These are phyloP conservation scores for Lepus europaeus DNA, from an alignment of 2,113 vertebrate species.

Conservation along the genomic window DNA sequence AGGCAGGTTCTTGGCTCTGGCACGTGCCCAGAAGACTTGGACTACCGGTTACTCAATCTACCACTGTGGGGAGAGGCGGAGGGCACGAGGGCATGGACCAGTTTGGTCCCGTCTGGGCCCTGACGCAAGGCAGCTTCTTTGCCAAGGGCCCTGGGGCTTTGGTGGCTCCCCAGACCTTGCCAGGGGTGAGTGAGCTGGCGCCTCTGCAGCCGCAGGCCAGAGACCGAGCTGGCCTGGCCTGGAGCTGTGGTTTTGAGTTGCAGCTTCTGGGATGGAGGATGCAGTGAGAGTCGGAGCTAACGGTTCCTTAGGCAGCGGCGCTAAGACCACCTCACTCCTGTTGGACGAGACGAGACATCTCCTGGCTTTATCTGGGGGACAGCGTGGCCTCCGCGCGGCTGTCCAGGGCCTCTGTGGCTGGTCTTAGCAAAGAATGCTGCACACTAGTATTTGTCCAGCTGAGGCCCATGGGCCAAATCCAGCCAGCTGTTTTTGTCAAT, in stretches of 20 bases:
- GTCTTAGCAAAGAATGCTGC: slow-evolving; percentile 19
- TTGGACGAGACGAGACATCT: slow-evolving; percentile 17
- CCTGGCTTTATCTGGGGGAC: neutral
- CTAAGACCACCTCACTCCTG: neutral
- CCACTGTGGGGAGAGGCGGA: neutral
- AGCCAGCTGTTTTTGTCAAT: neutral
- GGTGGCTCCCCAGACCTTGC: neutral
- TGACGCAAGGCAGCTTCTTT: neutral
- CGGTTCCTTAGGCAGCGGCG: neutral
- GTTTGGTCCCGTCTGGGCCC: neutral
- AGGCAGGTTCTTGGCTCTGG: slow-evolving; percentile 31
- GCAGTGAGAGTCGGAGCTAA: neutral
- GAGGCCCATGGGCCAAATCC: neutral
- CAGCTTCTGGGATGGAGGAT: neutral
- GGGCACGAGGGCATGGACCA: neutral
- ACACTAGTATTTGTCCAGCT: neutral
- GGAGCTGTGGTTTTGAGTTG: neutral
- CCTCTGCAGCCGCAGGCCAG: neutral
- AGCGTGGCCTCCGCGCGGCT: neutral
- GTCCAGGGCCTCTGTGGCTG: neutral
- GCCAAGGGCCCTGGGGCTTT: neutral
- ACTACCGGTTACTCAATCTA: neutral
- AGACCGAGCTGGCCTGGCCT: neutral
- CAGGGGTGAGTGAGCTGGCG: neutral
- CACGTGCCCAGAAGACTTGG: neutral